Base-by-base conservation (phyloP, 2,888 invertebrate species). In the Hedychridium roseum region DNA sequence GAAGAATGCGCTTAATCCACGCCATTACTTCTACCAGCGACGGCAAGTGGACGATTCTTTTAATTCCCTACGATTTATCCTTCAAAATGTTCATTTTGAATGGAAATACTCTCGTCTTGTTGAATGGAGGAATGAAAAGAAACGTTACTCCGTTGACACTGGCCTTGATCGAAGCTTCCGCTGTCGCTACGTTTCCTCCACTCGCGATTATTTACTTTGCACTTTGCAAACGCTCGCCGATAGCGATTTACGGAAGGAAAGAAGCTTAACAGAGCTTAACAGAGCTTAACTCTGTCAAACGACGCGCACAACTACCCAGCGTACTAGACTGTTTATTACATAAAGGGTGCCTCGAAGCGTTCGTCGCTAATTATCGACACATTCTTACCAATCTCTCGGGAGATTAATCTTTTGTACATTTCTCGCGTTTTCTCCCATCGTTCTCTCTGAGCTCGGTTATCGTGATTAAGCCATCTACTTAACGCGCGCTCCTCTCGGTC, bases 251-350 rank as follows among this genome's bases (percentile, higher is more conserved):
- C n/a, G n/a, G n/a, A n/a, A n/a, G n/a, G n/a, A n/a, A n/a, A n/a
- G n/a, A n/a, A n/a, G n/a, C n/a, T n/a, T n/a, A n/a, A n/a, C n/a
- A n/a, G 5, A 23, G 23, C 23, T 6, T 5, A 23, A 23, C 9
- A 23, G 23, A 23, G 23, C 23, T 23, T 9, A 23, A 23, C 9
- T 23, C 23, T 23, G 23, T 23, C 9, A n/a, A 51, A 54, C 43
- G 40, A 26, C 23, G 40, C 44, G 40, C 46, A 45, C 54, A 50
- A 49, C 64, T 63, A 77, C 63, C 78, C 78, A 78, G 74, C 78
- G 78, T 78, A 77, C 78, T 77, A 78, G 78, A 76, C 70, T 74
- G 74, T 64, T 65, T 60, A 61, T 53, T 54, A 52, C 66, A n/a
- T 66, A 67, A 58, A 59, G 47, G 63, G 64, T 65, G 63, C 65